Evolutionary conservation across 2,113 vertebrate species (phyloP), one percentile per base, ranked within the genome.

Genomic region (Syrrhaptes paradoxus): DNA sequence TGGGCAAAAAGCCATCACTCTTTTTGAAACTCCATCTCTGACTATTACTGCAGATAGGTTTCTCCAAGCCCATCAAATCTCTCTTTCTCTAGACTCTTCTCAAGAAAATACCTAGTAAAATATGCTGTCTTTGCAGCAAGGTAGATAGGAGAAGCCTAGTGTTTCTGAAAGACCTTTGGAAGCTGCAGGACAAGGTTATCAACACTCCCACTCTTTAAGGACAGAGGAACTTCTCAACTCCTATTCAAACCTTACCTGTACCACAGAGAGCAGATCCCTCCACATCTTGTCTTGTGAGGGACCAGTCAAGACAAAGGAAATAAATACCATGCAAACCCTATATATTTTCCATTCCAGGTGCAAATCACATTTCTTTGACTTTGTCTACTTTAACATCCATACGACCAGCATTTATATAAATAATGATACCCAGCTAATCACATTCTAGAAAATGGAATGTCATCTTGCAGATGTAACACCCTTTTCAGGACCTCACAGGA

Each of bases 1-100:
- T 92, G 81, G 91, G 89, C 95, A 96, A 79, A 82, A 85, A 94
- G 95, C 91, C 89, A 96, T 43, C 66, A 94, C 28, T 74, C 70
- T 57, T 93, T 43, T 78, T 54, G 91, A 75, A 89, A 65, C 66
- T 92, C 62, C 86, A 73, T 82, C 81, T 92, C 91, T 61, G 24
- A 61, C 67, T 70, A 11, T 71, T 77, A 28, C 45, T 52, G 15
- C 18, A 45, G 73, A 43, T 29, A 59, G 34, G 17, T 78, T 84
- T 89, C 68, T 57, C 25, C 1, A 4, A 66, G 46, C 59, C 22
- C 58, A 62, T 46, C 63, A 70, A 43, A 71, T 41, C 41, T 58
- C 67, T 85, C 38, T 45, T 87, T 72, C 72, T 80, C 43, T 31
- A 63, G 49, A 26, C 7, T 71, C 17, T 26, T 46, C 76, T 75